Conservation (phyloP, 2,797 vertebrate species). For the Sus cebifrons region DNA sequence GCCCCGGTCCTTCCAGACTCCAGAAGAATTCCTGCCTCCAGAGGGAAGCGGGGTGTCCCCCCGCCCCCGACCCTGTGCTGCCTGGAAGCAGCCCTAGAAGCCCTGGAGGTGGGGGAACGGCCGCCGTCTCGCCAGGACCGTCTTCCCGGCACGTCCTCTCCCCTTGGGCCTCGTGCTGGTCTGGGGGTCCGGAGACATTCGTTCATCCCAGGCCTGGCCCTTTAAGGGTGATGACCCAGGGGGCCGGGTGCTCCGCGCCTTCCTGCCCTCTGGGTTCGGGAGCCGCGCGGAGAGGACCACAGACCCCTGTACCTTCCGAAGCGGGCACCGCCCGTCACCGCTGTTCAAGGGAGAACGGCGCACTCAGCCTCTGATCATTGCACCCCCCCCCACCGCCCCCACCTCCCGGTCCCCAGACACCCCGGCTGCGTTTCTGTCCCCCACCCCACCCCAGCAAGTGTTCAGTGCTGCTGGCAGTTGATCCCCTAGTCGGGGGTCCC, state of each 20-base stretch:
- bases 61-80: not conserved
- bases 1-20: rapidly evolving
- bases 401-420: too few relatives aligned
- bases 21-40: rapidly evolving
- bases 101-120: rapidly evolving
- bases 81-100: not conserved
- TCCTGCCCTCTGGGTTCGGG: not conserved
- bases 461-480: rapidly evolving
- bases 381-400: rapidly evolving
- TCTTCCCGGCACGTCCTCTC: not conserved
- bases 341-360: not conserved
- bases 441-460: rapidly evolving
- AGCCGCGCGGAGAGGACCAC: not conserved
- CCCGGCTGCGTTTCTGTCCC: not conserved
- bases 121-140: rapidly evolving
- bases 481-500: not conserved
- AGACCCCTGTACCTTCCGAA: not conserved
- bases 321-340: rapidly evolving
- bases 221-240: not conserved
- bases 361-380: not conserved
- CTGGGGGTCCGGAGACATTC: not conserved
- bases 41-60: too few relatives aligned
- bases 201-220: not conserved
- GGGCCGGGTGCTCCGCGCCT: too few relatives aligned
- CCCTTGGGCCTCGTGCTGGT: not conserved